phyloP scores from a whole-genome alignment of 2,113 vertebrate species.

The Sprattus sprattus region DNA sequence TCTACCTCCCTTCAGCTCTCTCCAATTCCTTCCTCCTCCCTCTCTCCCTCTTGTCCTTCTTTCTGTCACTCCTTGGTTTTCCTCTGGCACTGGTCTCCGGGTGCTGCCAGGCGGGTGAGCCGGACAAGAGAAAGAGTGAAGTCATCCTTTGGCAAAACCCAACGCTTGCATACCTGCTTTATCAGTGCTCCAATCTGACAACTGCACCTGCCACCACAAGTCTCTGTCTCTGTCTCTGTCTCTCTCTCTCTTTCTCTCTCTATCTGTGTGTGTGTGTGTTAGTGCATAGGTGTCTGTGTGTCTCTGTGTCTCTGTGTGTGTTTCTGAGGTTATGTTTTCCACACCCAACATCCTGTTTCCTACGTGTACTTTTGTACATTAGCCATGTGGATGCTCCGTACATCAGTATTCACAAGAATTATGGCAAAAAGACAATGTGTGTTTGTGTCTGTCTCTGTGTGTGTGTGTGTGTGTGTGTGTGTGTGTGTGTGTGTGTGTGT shows the following conservation, averaged over 20 bases:
- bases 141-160: not conserved
- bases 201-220: constrained; percentile 10
- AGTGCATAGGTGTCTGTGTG: not conserved
- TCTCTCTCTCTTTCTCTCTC: not conserved
- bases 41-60: not conserved
- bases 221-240: not conserved
- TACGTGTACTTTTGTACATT: not conserved
- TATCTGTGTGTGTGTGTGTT: not conserved
- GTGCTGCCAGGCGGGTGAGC: not conserved
- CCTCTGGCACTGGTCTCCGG: not conserved
- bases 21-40: not conserved
- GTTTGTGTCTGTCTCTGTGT: not conserved
- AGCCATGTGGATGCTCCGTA: not conserved
- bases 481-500: not conserved
- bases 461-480: not conserved
- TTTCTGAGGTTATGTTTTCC: not conserved
- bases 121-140: not conserved
- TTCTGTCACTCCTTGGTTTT: not conserved
- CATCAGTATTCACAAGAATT: not conserved
- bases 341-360: not conserved
- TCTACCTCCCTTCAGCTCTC: not conserved
- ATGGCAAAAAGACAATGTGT: not conserved
- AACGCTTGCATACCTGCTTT: not conserved
- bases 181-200: constrained; percentile 1
- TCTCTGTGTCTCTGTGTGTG: not conserved